These are phyloP conservation scores for Chauna torquata DNA, from an alignment of 2,113 vertebrate species.

Conservation along the genomic window DNA sequence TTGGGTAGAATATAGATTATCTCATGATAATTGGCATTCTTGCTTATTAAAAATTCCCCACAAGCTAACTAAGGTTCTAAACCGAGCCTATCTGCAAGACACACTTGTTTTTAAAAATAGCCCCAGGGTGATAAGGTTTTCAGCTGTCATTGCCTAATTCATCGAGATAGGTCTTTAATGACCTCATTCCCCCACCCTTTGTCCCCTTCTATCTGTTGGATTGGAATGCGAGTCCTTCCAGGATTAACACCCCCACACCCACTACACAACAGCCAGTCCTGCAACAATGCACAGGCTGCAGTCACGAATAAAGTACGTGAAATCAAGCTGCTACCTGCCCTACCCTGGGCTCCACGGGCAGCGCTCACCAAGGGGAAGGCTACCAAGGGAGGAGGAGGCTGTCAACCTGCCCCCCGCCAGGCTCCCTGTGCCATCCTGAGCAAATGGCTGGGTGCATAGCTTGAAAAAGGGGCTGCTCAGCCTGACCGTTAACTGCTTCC, in stretches of 20 bases:
- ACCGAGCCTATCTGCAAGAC: background rate
- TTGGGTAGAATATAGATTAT: slow-evolving; percentile 39
- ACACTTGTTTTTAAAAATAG: slow-evolving; percentile 48
- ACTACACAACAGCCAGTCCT: background rate
- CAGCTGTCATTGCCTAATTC: background rate
- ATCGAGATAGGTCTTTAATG: slow-evolving; percentile 8
- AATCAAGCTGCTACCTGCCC: background rate
- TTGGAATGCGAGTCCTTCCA: background rate
- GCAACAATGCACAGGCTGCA: fast-evolving
- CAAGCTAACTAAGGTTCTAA: background rate
- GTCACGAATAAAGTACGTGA: background rate
- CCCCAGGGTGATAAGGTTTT: background rate
- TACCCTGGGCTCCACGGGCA: background rate
- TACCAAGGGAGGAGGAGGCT: background rate
- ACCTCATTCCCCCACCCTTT: slow-evolving; percentile 16
- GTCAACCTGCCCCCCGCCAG: background rate
- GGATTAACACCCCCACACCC: background rate
- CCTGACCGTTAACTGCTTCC: background rate
- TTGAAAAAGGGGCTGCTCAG: background rate
- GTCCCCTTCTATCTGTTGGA: background rate
- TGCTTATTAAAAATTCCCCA: background rate
- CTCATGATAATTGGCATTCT: slow-evolving; percentile 6
- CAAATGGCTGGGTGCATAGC: fast-evolving
- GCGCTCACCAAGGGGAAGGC: fast-evolving
- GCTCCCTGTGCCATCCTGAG: background rate